Base-by-base conservation (phyloP, 2,797 vertebrate species). In the Neosilurus hyrtlii region DNA sequence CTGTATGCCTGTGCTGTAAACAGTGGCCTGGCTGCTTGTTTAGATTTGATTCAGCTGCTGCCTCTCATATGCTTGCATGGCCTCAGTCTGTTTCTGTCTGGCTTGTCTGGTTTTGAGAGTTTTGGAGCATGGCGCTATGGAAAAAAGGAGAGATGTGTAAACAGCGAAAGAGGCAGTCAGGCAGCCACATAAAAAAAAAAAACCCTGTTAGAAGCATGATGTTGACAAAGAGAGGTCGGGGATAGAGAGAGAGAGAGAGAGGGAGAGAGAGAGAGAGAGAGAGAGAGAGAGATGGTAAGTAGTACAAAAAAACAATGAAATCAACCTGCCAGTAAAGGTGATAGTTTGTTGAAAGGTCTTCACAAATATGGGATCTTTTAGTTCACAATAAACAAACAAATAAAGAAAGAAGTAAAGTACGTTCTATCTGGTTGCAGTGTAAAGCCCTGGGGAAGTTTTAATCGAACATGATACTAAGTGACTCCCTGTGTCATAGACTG, bases 231-330 rank as follows among this genome's bases (percentile, higher is more conserved):
- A 61, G 65, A 37, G 62, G 77, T 30, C 62, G 75, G 9, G 72
- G 80, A 82, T 87, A 90, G 81, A 62, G 43, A n/a, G 80, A 85
- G 85, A 82, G 80, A 85, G 54, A 14, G 89, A 91, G 90, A 90
- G 85, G 6, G 37, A 52, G 22, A 51, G 74, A 61, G 74, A 37
- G 68, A 71, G 22, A 54, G 57, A 68, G 9, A 70, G 80, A 82
- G 86, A 90, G 81, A 62, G 43, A n/a, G 80, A 85, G 85, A 82
- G 80, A 85, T 49, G 14, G 89, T 91, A 90, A 90, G 85, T 35
- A 18, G 24, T 24, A 56, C 1, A 18, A 30, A 56, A 16, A 56
- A 20, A 4, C 24, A 10, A 30, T 11, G 16, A 73, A 73, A 56
- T 18, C 1, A 3, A 73, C 52, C 24, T 73, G 24, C 30, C 26